Evolutionary conservation across 2,888 invertebrate genomes (phyloP).

Genomic region (Ametastegia equiseti): DNA sequence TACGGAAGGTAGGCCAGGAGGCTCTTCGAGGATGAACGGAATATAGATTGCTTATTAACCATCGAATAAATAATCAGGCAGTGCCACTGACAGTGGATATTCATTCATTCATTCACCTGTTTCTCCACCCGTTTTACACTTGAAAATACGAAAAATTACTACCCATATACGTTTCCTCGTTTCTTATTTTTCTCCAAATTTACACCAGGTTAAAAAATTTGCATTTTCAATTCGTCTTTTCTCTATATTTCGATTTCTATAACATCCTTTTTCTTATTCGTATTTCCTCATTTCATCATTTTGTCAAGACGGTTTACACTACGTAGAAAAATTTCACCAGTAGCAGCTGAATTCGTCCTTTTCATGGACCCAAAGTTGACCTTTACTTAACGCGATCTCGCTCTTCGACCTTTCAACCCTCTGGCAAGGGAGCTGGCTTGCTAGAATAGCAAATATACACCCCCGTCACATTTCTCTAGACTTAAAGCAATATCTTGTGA

Average conservation of each 20-base stretch:
- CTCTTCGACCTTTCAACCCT: slow-evolving; percentile 16
- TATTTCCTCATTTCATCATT: too few relatives aligned
- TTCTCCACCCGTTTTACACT: background rate
- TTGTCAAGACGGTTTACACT: background rate
- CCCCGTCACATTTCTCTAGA: background rate
- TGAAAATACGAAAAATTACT: background rate
- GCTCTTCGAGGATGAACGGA: slow-evolving; percentile 67
- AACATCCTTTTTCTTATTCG: too few relatives aligned
- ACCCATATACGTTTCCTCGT: background rate
- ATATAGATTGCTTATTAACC: slow-evolving; percentile 75
- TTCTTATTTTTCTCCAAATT: too few relatives aligned
- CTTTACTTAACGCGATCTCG: slow-evolving; percentile 27
- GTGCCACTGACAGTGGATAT: slow-evolving; percentile 49
- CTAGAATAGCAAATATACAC: slow-evolving; percentile 11
- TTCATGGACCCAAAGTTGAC: background rate
- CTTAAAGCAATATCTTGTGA: background rate
- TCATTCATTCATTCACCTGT: slow-evolving; percentile 34
- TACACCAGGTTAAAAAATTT: too few relatives aligned
- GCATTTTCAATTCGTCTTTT: too few relatives aligned
- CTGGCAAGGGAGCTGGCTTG: background rate
- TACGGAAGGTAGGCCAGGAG: slow-evolving; percentile 47
- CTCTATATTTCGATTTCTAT: too few relatives aligned
- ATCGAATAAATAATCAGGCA: slow-evolving; percentile 70
- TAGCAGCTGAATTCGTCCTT: background rate
- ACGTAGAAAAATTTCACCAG: background rate